Conservation (phyloP, 2,888 invertebrate genomes). For the Volucella inanis region DNA sequence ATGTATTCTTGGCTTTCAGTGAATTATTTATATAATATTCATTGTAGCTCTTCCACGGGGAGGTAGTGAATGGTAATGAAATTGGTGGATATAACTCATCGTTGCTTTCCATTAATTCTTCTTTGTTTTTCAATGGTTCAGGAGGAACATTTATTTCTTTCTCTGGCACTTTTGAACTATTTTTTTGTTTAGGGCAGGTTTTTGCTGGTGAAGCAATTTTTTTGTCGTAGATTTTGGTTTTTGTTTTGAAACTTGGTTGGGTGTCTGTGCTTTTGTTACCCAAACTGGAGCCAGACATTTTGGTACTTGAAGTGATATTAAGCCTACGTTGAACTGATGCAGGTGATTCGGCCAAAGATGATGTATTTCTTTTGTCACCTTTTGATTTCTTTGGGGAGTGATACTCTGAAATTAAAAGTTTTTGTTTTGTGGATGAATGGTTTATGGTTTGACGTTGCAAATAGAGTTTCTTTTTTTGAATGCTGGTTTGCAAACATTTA, state of each 20-base stretch:
- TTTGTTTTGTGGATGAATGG: neutral
- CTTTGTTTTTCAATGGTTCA: too few relatives aligned
- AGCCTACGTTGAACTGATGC: neutral
- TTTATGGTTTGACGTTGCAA: constrained; percentile 16
- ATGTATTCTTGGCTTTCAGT: neutral
- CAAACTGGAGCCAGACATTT: neutral
- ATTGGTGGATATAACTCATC: too few relatives aligned
- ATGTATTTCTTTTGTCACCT: constrained; percentile 35
- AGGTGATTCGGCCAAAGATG: neutral
- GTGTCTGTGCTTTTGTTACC: neutral
- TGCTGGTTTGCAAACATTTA: constrained; percentile 77
- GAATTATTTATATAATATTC: constrained; percentile 8
- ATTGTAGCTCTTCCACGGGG: too few relatives aligned
- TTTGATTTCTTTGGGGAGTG: constrained; percentile 13
- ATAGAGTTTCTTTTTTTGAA: constrained; percentile 64
- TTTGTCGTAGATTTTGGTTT: too few relatives aligned
- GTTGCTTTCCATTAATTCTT: neutral
- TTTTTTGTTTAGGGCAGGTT: neutral
- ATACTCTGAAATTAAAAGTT: neutral
- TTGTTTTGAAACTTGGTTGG: neutral
- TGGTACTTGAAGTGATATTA: neutral
- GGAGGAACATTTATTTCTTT: too few relatives aligned
- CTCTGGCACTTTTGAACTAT: neutral
- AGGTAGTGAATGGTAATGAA: too few relatives aligned
- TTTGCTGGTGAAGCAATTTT: neutral